Percentiles rank a stretch among this genome's conserved stretches.
Evolutionary conservation across 2,888 invertebrate species (phyloP).

Genomic region (Tipula unca): DNA sequence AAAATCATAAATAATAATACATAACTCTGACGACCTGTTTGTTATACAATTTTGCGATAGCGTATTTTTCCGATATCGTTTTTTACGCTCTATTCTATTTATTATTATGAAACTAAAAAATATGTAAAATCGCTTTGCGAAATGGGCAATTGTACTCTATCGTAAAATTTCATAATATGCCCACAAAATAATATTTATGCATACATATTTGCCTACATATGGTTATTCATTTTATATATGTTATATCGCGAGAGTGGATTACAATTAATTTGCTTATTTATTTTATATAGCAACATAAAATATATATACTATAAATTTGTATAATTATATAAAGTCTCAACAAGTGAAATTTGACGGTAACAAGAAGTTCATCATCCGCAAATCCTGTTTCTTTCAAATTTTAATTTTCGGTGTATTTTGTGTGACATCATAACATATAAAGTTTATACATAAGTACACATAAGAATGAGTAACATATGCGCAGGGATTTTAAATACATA

Average conservation of each 20-base stretch:
- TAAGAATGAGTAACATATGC: background rate
- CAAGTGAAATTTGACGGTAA: conserved; percentile 10
- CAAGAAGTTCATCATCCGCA: background rate
- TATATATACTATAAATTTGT: background rate
- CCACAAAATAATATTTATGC: background rate
- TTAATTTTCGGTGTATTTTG: background rate
- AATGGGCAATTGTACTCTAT: too few species aligned
- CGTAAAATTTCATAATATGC: background rate
- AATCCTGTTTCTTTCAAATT: background rate
- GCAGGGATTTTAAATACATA: background rate
- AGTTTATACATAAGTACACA: background rate
- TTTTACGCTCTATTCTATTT: background rate
- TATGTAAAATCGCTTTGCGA: too few species aligned
- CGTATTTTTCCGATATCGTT: background rate
- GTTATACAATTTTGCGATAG: too few species aligned
- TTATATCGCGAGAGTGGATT: background rate
- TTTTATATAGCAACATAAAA: background rate
- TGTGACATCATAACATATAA: too few species aligned
- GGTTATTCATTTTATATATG: background rate
- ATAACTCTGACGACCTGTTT: too few species aligned
- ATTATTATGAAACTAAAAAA: background rate
- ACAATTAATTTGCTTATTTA: background rate
- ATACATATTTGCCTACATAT: background rate
- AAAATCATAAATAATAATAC: too few species aligned
- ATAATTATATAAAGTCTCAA: background rate